Evolutionary conservation across 37 sponge, comb jelly and placozoan genomes (phyloP).

Genomic region (Trichoplax adhaerens): DNA sequence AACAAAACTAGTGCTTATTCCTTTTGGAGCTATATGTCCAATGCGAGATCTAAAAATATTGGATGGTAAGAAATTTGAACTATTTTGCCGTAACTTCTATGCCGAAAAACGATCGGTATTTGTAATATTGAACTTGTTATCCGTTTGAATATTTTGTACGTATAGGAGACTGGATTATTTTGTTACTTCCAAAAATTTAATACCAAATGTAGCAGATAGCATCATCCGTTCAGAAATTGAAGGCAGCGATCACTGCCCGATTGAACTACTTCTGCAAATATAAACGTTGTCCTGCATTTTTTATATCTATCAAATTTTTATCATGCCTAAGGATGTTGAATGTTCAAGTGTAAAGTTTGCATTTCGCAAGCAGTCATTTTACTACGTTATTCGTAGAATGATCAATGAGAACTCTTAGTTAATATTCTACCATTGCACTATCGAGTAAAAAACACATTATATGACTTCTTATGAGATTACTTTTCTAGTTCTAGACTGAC

Average conservation of each 20-base stretch:
- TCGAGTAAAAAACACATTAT: no score
- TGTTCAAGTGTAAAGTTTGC: no score
- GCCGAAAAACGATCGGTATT: neutral
- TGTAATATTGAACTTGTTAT: neutral
- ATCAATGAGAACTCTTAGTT: no score
- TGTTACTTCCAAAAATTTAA: constrained; percentile 48
- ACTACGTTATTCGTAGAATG: no score
- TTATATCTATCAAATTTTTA: no score
- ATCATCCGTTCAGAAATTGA: constrained; percentile 42
- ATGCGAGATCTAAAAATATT: constrained; percentile 50
- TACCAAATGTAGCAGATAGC: constrained; percentile 39
- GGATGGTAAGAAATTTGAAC: constrained; percentile 48
- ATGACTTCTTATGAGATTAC: no score
- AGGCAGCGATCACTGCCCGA: constrained; percentile 94
- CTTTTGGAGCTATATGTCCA: constrained; percentile 77
- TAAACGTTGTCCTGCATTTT: no score
- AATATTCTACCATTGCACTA: no score
- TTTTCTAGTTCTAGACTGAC: no score
- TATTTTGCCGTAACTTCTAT: neutral
- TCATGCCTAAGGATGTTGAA: no score
- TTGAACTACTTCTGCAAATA: constrained; percentile 23
- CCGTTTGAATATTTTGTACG: neutral
- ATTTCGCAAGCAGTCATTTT: no score
- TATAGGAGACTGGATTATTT: constrained; percentile 86
- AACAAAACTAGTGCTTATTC: constrained; percentile 60